Evolutionary conservation across 2,888 invertebrate species (phyloP).

Genomic region (Euproctis similis): DNA sequence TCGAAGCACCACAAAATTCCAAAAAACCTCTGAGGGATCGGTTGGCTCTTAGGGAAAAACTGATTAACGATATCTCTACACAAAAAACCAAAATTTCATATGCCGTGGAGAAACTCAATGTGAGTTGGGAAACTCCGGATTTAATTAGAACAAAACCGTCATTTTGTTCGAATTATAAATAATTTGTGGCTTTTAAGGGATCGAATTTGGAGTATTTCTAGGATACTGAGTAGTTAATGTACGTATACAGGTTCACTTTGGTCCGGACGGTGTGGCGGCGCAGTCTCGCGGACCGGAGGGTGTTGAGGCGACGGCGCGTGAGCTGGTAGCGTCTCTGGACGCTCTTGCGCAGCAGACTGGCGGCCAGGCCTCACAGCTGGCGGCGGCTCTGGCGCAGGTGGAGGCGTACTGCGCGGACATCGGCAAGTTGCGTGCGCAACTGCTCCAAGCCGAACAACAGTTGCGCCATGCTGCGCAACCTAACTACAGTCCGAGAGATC

Average conservation of each 20-base stretch:
- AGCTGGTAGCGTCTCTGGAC: conserved; percentile 82
- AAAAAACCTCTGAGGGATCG: conserved; percentile 93
- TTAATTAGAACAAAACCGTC: too few relatives aligned
- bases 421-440: conserved; percentile 87
- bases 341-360: conserved; percentile 78
- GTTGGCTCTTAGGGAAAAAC: conserved; percentile 88
- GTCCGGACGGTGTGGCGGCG: conserved; percentile 87
- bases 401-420: conserved; percentile 93
- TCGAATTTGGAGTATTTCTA: too few relatives aligned
- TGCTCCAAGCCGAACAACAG: conserved; percentile 91
- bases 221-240: neutral
- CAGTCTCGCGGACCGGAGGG: conserved; percentile 80
- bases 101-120: conserved; percentile 93
- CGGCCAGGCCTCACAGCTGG: conserved; percentile 83
- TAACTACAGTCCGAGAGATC: conserved; percentile 87
- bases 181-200: conserved; percentile 6
- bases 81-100: conserved; percentile 93
- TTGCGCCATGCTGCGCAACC: conserved; percentile 88
- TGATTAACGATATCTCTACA: conserved; percentile 89
- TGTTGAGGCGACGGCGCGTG: conserved; percentile 83
- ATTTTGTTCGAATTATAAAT: neutral
- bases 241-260: conserved; percentile 85
- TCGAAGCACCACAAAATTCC: conserved; percentile 88
- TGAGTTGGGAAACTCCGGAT: conserved; percentile 57
- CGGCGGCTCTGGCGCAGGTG: conserved; percentile 87